A percentile compares a stretch with the other conserved stretches of the same genome.
Evolutionary conservation across 2,113 vertebrate genomes (phyloP).

Genomic region (Brachypodius melanocephalos): DNA sequence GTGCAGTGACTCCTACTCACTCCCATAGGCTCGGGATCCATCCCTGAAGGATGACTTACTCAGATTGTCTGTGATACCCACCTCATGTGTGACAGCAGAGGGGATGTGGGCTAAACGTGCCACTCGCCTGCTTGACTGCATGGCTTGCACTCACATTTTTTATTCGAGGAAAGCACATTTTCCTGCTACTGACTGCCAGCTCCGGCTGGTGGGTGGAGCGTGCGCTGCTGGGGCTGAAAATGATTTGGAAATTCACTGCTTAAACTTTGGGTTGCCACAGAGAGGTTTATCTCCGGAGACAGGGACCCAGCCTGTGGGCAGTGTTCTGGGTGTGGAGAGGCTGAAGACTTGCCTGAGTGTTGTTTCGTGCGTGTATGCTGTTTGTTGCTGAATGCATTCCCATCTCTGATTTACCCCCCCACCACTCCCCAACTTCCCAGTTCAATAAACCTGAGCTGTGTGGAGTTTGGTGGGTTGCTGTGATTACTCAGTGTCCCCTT

Average conservation of each 20-base stretch:
- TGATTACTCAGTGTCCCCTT: constrained; percentile 49
- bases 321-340: not conserved
- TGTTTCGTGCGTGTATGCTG: not conserved
- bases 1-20: not conserved
- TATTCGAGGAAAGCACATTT: not conserved
- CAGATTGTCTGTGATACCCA: not conserved
- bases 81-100: not conserved
- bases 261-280: not conserved
- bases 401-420: not conserved
- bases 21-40: not conserved
- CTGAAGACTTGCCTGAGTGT: not conserved
- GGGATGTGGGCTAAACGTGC: not conserved
- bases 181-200: not conserved
- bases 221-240: not conserved
- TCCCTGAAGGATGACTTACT: not conserved
- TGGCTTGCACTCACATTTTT: not conserved
- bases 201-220: not conserved
- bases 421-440: not conserved
- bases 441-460: constrained; percentile 42
- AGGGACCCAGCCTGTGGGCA: not conserved
- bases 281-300: not conserved
- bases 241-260: not conserved
- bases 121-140: fast-evolving
- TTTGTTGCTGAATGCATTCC: not conserved
- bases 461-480: constrained; percentile 32